These are phyloP conservation scores for Galeruca laticollis DNA, from an alignment of 2,888 invertebrate genomes.

Conservation along the genomic window DNA sequence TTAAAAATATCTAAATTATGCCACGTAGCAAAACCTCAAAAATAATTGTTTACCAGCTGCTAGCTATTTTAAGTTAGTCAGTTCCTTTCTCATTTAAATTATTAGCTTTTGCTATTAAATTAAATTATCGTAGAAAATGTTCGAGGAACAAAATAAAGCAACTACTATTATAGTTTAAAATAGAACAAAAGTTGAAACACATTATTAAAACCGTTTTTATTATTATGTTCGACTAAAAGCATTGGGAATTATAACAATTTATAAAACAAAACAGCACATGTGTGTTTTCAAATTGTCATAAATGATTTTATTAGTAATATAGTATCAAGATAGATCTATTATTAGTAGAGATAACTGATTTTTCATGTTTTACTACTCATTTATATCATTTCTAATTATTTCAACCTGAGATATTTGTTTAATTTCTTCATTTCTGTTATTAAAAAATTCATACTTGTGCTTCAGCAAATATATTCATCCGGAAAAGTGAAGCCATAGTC, in stretches of 20 bases:
- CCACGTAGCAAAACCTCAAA: conserved; percentile 1
- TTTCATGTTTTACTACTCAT: too few relatives aligned
- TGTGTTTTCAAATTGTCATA: background rate
- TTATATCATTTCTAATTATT: too few relatives aligned
- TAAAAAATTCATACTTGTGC: too few relatives aligned
- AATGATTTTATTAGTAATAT: too few relatives aligned
- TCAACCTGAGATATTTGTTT: too few relatives aligned
- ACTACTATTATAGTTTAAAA: background rate
- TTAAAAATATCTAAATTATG: too few relatives aligned
- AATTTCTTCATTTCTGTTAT: too few relatives aligned
- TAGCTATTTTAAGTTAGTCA: conserved; percentile 1
- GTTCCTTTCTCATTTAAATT: conserved; percentile 3
- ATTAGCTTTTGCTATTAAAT: conserved; percentile 4
- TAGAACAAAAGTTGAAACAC: background rate
- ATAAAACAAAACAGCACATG: background rate
- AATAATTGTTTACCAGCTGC: conserved; percentile 22
- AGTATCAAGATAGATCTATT: too few relatives aligned
- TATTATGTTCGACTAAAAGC: background rate
- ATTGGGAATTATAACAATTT: background rate
- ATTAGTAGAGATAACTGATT: too few relatives aligned
- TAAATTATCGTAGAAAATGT: background rate
- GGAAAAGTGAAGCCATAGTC: too few relatives aligned
- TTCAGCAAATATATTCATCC: too few relatives aligned
- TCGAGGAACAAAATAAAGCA: background rate
- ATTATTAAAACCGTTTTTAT: conserved; percentile 2